Percentiles rank a stretch among this genome's conserved stretches.
These are phyloP conservation scores for Pardosa pseudoannulata DNA, from an alignment of 2,888 invertebrate species.

Conservation along the genomic window DNA sequence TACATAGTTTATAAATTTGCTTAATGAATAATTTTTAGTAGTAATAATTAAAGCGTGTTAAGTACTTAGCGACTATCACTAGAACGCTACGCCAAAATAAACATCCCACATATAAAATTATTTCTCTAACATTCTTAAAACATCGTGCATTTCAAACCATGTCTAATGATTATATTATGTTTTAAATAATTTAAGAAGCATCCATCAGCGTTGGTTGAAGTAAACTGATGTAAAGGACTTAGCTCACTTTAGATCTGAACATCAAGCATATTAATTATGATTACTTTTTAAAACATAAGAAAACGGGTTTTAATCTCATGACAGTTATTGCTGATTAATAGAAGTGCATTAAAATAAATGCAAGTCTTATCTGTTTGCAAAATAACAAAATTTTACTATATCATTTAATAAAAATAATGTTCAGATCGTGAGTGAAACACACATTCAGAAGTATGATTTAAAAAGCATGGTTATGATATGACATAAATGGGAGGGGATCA, in stretches of 20 bases:
- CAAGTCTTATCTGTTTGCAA: not conserved
- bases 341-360: not conserved
- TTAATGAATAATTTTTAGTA: too few species aligned
- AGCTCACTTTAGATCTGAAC: not conserved
- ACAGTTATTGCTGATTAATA: not conserved
- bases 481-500: not conserved
- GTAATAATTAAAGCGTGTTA: too few species aligned
- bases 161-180: too few species aligned
- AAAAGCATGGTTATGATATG: not conserved
- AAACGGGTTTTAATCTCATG: not conserved
- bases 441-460: not conserved
- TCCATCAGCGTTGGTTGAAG: too few species aligned
- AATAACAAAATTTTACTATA: not conserved
- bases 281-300: not conserved
- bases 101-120: too few species aligned
- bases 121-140: too few species aligned
- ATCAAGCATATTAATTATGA: not conserved
- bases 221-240: not conserved
- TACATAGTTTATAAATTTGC: too few species aligned
- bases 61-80: too few species aligned
- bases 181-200: too few species aligned
- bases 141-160: too few species aligned
- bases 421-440: not conserved
- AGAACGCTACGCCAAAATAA: too few species aligned
- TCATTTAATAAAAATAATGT: not conserved